Evolutionary conservation across 2,797 vertebrate genomes (phyloP).

Genomic region (Xerus rutilus): DNA sequence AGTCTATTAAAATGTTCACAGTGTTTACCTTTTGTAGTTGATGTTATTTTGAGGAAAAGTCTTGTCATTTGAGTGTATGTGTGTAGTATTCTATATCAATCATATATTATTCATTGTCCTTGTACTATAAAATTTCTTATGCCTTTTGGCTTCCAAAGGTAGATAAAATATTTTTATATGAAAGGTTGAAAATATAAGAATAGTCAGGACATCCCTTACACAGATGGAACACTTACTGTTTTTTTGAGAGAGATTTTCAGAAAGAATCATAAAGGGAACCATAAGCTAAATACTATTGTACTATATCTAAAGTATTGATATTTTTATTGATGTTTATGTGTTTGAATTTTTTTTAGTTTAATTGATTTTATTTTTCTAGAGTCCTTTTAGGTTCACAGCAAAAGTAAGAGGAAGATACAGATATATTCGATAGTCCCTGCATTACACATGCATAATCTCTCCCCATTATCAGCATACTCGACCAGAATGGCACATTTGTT

Average conservation of each 20-base stretch:
- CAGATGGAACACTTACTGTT: not conserved
- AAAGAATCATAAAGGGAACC: not conserved
- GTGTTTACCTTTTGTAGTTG: not conserved
- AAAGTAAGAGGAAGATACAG: not conserved
- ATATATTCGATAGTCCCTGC: not conserved
- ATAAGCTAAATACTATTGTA: not conserved
- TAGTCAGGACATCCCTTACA: constrained; percentile 26
- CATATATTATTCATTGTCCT: constrained; percentile 15
- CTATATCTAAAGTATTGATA: not conserved
- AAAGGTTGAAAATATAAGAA: constrained; percentile 48
- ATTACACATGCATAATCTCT: not conserved
- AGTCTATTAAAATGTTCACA: constrained; percentile 24
- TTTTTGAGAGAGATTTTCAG: not conserved
- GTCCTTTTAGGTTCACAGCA: not conserved
- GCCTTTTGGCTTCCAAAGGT: constrained; percentile 41
- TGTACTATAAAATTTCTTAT: not conserved
- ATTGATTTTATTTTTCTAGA: not conserved
- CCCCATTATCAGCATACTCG: not conserved
- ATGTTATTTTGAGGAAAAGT: constrained; percentile 9
- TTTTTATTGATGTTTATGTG: not conserved
- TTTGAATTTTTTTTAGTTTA: constrained; percentile 21
- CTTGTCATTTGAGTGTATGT: not conserved
- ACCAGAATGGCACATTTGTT: not conserved
- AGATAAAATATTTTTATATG: constrained; percentile 22
- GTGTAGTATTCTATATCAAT: constrained; percentile 9